Evolutionary conservation across 2,888 invertebrate genomes (phyloP).

Genomic region (Invenusta paracnida): DNA sequence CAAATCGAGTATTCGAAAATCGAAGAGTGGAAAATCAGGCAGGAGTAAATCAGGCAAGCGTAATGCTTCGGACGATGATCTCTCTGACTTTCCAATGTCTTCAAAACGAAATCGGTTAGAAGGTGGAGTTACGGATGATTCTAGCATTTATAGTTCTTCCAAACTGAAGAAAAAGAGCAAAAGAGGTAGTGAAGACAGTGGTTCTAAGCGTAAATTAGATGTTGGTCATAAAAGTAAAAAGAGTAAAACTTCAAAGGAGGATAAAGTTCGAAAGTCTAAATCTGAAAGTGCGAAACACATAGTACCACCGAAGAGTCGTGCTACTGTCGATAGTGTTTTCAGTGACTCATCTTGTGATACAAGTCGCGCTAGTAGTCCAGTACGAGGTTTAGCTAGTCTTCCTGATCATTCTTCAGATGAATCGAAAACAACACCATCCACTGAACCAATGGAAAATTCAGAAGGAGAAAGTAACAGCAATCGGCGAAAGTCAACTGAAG

Average conservation of each 20-base stretch:
- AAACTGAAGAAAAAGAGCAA: neutral
- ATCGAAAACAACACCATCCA: neutral
- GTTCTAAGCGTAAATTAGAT: neutral
- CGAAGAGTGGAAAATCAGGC: constrained; percentile 3
- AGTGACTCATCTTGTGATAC: constrained; percentile 2
- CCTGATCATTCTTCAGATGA: constrained; percentile 16
- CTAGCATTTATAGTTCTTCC: neutral
- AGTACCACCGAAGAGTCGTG: neutral
- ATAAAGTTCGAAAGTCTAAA: neutral
- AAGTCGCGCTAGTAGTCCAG: neutral
- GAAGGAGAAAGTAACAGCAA: constrained; percentile 23
- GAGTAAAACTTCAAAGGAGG: neutral
- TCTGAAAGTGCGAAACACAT: neutral
- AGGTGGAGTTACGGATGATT: neutral
- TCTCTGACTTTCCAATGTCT: neutral
- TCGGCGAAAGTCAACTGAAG: neutral
- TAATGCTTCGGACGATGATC: neutral
- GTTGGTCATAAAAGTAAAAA: neutral
- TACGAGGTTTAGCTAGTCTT: neutral
- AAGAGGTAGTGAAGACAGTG: neutral
- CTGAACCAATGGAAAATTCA: constrained; percentile 22
- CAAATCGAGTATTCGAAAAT: neutral
- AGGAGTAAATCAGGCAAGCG: neutral
- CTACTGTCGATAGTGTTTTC: constrained; percentile 10
- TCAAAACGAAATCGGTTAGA: neutral